A percentile compares a stretch with the other conserved stretches of the same genome.
Conservation (phyloP, 2,113 vertebrate species). For the Bos indicus region DNA sequence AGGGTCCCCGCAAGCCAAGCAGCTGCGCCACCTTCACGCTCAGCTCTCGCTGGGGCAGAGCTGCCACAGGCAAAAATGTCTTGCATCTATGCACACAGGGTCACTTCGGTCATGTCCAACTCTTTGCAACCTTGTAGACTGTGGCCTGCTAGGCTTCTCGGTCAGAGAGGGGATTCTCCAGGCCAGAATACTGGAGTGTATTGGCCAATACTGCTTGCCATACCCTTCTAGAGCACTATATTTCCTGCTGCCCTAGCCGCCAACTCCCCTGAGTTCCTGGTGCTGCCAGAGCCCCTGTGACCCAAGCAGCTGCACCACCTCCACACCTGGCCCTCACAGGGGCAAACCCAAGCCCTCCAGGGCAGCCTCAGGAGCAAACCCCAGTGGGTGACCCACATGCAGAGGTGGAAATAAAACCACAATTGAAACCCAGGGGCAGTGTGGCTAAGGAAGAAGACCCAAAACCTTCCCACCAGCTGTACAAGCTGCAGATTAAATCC, state of each 20-base stretch:
- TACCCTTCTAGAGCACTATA: not conserved
- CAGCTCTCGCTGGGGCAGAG: not conserved
- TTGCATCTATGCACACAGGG: not conserved
- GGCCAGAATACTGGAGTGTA: fast-evolving
- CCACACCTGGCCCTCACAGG: not conserved
- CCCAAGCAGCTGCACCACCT: not conserved
- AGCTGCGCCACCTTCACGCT: fast-evolving
- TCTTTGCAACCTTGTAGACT: not conserved
- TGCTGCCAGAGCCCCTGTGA: not conserved
- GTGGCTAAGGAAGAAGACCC: not conserved
- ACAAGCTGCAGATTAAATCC: not conserved
- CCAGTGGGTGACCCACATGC: not conserved
- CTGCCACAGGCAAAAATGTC: not conserved
- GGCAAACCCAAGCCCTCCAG: not conserved
- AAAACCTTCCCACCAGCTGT: not conserved
- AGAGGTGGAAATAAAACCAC: not conserved
- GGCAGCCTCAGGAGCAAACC: not conserved
- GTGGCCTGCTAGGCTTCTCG: not conserved
- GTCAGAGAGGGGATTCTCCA: not conserved
- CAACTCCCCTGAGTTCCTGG: not conserved
- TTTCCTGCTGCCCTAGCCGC: fast-evolving
- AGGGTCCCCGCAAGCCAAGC: not conserved
- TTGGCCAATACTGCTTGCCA: not conserved
- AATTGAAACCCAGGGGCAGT: not conserved
- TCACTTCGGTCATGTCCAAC: not conserved